Percentiles rank a stretch among this genome's conserved stretches.
Evolutionary conservation across 2,888 invertebrate genomes (phyloP).

Genomic region (Suillia variegata): DNA sequence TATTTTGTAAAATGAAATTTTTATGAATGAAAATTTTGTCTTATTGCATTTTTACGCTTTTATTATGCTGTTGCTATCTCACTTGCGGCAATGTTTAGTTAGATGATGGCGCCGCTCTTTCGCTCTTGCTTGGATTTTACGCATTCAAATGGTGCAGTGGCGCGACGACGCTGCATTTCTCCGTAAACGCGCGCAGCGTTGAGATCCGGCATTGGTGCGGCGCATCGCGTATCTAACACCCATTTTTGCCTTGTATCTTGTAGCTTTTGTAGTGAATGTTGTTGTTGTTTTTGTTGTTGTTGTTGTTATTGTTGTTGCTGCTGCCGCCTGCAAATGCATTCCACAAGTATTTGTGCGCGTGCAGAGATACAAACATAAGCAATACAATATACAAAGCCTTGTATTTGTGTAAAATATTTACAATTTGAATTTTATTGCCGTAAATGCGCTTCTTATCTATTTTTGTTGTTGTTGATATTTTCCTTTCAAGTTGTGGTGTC

Average conservation of each 20-base stretch:
- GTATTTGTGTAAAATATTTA: background rate
- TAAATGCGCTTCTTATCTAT: no score
- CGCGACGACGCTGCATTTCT: no score
- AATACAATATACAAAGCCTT: background rate
- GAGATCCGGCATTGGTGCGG: background rate
- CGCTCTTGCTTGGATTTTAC: background rate
- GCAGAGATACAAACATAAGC: conserved; percentile 7
- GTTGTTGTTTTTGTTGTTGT: background rate
- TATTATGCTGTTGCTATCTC: background rate
- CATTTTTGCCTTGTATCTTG: background rate
- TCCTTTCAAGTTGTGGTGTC: no score
- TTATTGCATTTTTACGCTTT: background rate
- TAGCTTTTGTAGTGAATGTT: background rate
- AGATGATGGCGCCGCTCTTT: background rate
- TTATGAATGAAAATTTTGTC: background rate
- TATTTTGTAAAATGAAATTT: background rate
- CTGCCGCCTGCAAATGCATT: background rate
- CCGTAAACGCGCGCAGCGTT: no score
- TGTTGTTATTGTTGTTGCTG: no score
- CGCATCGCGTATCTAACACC: background rate
- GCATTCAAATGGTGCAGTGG: no score
- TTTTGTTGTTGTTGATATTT: no score
- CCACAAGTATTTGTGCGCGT: background rate
- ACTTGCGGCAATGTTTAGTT: background rate
- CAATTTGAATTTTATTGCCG: conserved; percentile 5